Evolutionary conservation across 2,797 vertebrate species (phyloP).

Genomic region (Cyclopterus lumpus): DNA sequence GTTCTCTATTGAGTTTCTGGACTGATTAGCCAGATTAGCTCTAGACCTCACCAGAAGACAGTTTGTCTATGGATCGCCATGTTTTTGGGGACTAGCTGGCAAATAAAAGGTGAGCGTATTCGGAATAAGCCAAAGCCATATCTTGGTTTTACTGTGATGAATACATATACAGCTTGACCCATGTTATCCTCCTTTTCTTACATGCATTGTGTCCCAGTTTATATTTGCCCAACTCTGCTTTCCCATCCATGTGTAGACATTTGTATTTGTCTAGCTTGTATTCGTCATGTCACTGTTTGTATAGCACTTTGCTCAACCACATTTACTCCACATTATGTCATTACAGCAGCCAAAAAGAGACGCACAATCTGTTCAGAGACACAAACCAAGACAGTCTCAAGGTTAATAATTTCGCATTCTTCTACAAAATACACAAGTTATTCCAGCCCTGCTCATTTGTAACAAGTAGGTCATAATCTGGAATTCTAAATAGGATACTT

Average conservation of each 20-base stretch:
- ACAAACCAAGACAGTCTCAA: conserved; percentile 47
- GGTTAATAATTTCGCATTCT: conserved; percentile 52
- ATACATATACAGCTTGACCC: background rate
- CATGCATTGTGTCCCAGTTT: background rate
- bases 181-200: conserved; percentile 4
- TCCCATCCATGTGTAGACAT: conserved; percentile 7
- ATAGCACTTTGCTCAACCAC: conserved; percentile 26
- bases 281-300: conserved; percentile 22
- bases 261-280: conserved; percentile 11
- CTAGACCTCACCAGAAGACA: background rate
- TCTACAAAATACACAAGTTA: conserved; percentile 43
- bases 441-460: conserved; percentile 57
- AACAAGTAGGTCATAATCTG: conserved; percentile 63
- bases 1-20: background rate
- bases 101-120: background rate
- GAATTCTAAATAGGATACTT: conserved; percentile 53
- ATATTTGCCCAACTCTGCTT: background rate
- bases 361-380: conserved; percentile 25
- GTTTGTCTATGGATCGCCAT: background rate
- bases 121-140: background rate
- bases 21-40: background rate
- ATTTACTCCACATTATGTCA: conserved; percentile 31
- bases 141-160: background rate
- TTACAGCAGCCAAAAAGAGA: conserved; percentile 28
- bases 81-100: background rate